Conservation (phyloP, 2,888 invertebrate genomes). For the Anarsia innoxiella region DNA sequence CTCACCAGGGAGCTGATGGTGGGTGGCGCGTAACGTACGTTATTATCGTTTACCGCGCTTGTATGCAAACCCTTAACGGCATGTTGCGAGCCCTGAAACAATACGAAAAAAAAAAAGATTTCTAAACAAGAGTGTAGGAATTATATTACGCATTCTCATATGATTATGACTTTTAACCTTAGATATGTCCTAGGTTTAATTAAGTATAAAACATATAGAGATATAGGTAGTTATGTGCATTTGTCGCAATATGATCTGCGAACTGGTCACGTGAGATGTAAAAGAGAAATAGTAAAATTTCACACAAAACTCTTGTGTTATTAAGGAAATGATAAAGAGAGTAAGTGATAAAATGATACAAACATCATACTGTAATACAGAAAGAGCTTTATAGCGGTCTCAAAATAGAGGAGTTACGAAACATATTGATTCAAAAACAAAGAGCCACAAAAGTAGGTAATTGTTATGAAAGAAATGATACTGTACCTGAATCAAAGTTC, state of each 20-base stretch:
- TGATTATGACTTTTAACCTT: too few species aligned
- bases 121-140: too few species aligned
- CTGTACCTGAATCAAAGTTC: slow-evolving; percentile 57
- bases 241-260: too few species aligned
- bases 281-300: too few species aligned
- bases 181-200: too few species aligned
- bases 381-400: slow-evolving; percentile 4
- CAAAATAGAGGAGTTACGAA: slow-evolving; percentile 49
- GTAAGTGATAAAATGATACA: background rate
- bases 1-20: slow-evolving; percentile 63
- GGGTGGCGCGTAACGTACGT: slow-evolving; percentile 58
- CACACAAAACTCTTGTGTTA: too few species aligned
- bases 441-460: background rate
- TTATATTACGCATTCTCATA: too few species aligned
- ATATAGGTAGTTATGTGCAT: too few species aligned
- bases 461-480: slow-evolving; percentile 8
- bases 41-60: slow-evolving; percentile 58
- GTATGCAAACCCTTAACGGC: slow-evolving; percentile 59
- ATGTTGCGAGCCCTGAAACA: slow-evolving; percentile 61
- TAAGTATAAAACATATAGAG: too few species aligned
- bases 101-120: too few species aligned
- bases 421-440: slow-evolving; percentile 27
- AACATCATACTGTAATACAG: slow-evolving; percentile 1
- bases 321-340: too few species aligned
- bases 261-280: too few species aligned